Conservation (phyloP, 2,113 vertebrate genomes). For the Laticauda laticaudata region DNA sequence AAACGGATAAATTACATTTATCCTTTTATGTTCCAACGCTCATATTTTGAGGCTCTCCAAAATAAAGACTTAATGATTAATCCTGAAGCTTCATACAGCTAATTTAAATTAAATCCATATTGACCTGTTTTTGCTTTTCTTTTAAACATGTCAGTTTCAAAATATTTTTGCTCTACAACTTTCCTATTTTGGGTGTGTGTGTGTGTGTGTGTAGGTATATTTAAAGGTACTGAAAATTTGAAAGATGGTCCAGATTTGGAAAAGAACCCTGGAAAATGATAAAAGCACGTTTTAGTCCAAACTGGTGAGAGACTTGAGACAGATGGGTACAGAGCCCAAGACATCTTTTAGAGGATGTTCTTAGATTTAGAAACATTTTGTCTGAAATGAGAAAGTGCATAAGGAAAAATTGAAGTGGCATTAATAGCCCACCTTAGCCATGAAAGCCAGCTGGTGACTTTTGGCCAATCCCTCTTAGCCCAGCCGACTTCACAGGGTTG, state of each 20-base stretch:
- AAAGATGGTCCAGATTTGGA: background rate
- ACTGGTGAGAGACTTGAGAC: no score
- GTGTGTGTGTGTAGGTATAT: background rate
- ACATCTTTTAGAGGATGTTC: background rate
- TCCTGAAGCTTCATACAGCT: background rate
- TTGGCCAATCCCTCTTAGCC: background rate
- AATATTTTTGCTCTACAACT: background rate
- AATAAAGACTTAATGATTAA: background rate
- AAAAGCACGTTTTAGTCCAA: background rate
- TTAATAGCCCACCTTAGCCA: background rate
- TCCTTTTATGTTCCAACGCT: background rate
- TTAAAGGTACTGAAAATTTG: background rate
- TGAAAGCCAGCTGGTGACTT: background rate
- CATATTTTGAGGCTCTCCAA: background rate
- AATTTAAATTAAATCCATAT: background rate
- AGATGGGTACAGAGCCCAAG: background rate
- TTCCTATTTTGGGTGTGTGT: background rate
- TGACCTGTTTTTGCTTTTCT: background rate
- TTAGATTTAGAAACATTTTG: background rate
- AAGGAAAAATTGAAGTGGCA: background rate
- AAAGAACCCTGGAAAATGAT: background rate
- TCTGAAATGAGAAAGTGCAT: background rate
- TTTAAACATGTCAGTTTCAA: background rate
- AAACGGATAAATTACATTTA: background rate
- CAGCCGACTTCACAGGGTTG: background rate